These are phyloP conservation scores for Cynopterus brachyotis DNA, from an alignment of 2,113 vertebrate species.

Conservation along the genomic window DNA sequence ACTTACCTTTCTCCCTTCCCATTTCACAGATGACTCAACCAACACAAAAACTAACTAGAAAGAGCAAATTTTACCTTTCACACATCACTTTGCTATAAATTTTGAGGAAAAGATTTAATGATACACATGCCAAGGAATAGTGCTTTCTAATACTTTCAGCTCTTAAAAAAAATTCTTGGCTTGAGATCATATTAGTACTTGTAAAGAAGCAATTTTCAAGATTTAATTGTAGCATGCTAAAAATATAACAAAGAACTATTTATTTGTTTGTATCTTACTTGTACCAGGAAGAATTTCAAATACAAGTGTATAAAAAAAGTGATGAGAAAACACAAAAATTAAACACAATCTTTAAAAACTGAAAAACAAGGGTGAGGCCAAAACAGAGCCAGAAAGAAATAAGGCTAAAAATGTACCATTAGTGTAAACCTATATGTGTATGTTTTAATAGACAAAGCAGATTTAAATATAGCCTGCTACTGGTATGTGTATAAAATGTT, in stretches of 20 bases:
- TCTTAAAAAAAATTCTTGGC: not conserved
- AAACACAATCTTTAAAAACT: not conserved
- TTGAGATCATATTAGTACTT: conserved; percentile 28
- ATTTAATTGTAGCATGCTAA: not conserved
- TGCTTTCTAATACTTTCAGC: conserved; percentile 19
- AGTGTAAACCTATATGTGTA: not conserved
- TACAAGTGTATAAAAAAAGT: not conserved
- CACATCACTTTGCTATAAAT: not conserved
- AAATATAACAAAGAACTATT: not conserved
- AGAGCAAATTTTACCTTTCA: conserved; percentile 34
- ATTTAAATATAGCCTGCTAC: not conserved
- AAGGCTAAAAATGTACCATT: not conserved
- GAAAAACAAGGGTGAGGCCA: not conserved
- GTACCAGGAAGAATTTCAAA: not conserved
- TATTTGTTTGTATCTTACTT: not conserved
- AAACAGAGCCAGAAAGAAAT: not conserved
- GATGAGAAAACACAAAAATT: not conserved
- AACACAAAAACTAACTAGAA: conserved; percentile 33
- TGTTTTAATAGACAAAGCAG: conserved; percentile 30
- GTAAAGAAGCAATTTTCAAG: not conserved
- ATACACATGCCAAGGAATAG: not conserved
- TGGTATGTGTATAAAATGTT: not conserved
- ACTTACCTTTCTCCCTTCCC: not conserved
- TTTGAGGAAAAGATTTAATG: conserved; percentile 8
- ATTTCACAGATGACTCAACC: conserved; percentile 22